Percentiles rank a stretch among this genome's conserved stretches.
These are phyloP conservation scores for Crotalus viridis DNA, from an alignment of 2,113 vertebrate species.

Conservation along the genomic window DNA sequence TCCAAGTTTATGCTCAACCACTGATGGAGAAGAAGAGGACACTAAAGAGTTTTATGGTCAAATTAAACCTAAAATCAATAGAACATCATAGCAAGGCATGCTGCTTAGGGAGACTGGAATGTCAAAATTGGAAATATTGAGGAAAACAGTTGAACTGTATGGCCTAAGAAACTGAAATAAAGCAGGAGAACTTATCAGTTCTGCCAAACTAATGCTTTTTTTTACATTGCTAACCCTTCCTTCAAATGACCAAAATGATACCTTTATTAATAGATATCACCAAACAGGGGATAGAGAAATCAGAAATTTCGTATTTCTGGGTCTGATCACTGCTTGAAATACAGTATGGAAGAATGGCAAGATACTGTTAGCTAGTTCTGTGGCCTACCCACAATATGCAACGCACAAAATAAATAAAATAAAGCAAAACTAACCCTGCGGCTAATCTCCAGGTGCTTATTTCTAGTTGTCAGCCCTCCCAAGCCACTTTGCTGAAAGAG, in stretches of 20 bases:
- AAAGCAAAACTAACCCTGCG: not conserved
- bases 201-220: not conserved
- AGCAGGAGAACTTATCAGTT: not conserved
- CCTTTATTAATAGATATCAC: not conserved
- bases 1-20: not conserved
- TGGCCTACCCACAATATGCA: not conserved
- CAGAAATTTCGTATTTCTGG: not conserved
- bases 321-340: not conserved
- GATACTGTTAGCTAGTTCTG: not conserved
- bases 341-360: not conserved
- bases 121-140: not conserved
- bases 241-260: not conserved
- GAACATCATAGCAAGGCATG: not conserved
- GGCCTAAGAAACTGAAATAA: not conserved
- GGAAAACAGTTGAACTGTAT: not conserved
- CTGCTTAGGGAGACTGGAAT: not conserved
- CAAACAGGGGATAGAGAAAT: not conserved
- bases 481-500: not conserved
- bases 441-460: conserved; percentile 23
- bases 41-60: not conserved
- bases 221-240: not conserved
- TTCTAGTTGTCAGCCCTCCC: conserved; percentile 43
- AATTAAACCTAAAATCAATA: not conserved
- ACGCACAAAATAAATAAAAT: not conserved
- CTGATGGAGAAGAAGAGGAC: not conserved